Conservation (phyloP, 2,888 invertebrate genomes). For the Hipparchia semele region DNA sequence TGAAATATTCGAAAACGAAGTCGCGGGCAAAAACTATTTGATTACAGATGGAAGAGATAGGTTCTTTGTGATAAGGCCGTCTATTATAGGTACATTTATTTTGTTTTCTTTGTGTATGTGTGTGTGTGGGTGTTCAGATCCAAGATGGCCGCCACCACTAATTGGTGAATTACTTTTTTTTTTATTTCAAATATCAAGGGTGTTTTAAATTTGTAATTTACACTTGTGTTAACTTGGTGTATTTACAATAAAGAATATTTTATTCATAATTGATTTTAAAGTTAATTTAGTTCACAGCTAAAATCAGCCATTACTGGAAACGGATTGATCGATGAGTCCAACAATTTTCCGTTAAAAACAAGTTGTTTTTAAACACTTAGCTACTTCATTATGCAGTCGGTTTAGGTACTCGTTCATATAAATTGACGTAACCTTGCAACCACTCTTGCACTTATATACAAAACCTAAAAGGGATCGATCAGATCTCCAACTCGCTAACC, state of each 20-base stretch:
- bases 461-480: slow-evolving; percentile 37
- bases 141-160: too few species aligned
- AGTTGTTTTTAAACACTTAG: slow-evolving; percentile 1
- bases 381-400: slow-evolving; percentile 23
- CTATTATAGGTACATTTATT: too few species aligned
- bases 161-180: too few species aligned
- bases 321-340: neutral
- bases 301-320: neutral
- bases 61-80: too few species aligned
- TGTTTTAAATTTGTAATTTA: too few species aligned
- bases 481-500: slow-evolving; percentile 36
- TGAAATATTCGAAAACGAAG: neutral
- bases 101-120: too few species aligned
- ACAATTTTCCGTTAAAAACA: slow-evolving; percentile 18
- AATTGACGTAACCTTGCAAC: slow-evolving; percentile 34
- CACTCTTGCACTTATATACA: slow-evolving; percentile 16
- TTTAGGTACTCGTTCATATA: slow-evolving; percentile 12
- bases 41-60: too few species aligned
- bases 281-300: neutral
- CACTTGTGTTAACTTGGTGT: too few species aligned
- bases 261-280: too few species aligned
- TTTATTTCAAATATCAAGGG: too few species aligned
- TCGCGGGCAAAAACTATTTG: neutral
- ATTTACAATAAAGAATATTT: too few species aligned
- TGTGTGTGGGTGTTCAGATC: too few species aligned